A percentile compares a stretch with the other conserved stretches of the same genome.
Conservation (phyloP, 2,888 invertebrate genomes). For the Drosophila barbarae region DNA sequence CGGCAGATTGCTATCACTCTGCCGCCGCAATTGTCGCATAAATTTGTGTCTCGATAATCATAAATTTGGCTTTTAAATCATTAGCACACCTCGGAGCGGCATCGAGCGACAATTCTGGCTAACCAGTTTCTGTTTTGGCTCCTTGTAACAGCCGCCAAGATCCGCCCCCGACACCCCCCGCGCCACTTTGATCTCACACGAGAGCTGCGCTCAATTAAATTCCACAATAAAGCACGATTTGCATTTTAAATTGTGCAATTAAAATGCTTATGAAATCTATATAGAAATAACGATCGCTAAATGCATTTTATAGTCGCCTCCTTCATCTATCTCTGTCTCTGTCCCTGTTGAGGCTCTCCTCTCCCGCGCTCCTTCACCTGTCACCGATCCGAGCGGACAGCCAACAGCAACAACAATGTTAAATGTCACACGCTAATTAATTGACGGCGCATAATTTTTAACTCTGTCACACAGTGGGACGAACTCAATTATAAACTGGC, state of each 20-base stretch:
- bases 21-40: slow-evolving; percentile 44
- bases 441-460: slow-evolving; percentile 49
- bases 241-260: slow-evolving; percentile 74
- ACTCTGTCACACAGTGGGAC: slow-evolving; percentile 40
- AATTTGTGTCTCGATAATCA: slow-evolving; percentile 55
- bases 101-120: slow-evolving; percentile 46
- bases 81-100: slow-evolving; percentile 65
- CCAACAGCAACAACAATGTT: slow-evolving; percentile 47
- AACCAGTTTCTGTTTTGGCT: slow-evolving; percentile 41
- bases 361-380: slow-evolving; percentile 21
- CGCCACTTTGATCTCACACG: slow-evolving; percentile 54
- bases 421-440: slow-evolving; percentile 68
- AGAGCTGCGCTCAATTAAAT: slow-evolving; percentile 67
- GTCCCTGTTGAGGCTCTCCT: neutral
- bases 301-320: slow-evolving; percentile 64
- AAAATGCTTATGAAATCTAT: slow-evolving; percentile 75
- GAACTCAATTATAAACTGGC: slow-evolving; percentile 21
- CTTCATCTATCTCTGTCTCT: slow-evolving; percentile 22
- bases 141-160: neutral
- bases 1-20: slow-evolving; percentile 16
- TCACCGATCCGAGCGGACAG: slow-evolving; percentile 29
- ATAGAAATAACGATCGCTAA: slow-evolving; percentile 63
- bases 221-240: slow-evolving; percentile 71
- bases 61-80: slow-evolving; percentile 67
- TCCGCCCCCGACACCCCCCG: slow-evolving; percentile 1